A percentile compares a stretch with the other conserved stretches of the same genome.
Conservation (phyloP, 1,140 invertebrate genomes). For the Oedothorax gibbosus region DNA sequence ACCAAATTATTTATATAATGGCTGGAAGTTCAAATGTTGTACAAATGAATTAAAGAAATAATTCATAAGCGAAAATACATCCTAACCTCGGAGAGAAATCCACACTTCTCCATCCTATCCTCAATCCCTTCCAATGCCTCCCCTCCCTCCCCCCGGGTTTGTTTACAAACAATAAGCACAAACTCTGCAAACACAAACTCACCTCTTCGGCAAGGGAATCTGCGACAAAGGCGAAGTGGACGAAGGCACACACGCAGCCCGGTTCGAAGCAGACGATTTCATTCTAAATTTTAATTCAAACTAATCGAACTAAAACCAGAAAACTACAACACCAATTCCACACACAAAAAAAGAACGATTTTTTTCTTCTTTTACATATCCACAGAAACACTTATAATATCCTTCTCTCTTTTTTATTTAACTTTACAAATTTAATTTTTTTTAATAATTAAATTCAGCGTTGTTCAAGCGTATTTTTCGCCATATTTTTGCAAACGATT, state of each 20-base stretch:
- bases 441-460: too few relatives aligned
- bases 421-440: too few relatives aligned
- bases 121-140: not conserved
- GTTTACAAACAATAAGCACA: conserved; percentile 35
- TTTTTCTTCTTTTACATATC: not conserved
- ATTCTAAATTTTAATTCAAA: conserved; percentile 56
- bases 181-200: conserved; percentile 1
- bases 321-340: too few relatives aligned
- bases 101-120: too few relatives aligned
- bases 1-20: too few relatives aligned
- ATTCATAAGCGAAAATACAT: too few relatives aligned
- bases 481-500: too few relatives aligned
- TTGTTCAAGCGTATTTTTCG: too few relatives aligned
- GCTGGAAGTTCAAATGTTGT: too few relatives aligned
- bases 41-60: too few relatives aligned
- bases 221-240: conserved; percentile 46
- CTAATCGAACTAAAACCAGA: conserved; percentile 37
- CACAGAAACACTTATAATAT: conserved; percentile 1
- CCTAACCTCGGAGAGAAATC: too few relatives aligned
- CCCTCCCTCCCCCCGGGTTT: not conserved
- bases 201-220: conserved; percentile 46
- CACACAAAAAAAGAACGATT: conserved; percentile 13
- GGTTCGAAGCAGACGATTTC: conserved; percentile 28
- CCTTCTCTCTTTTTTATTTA: too few relatives aligned
- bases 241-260: conserved; percentile 2